phyloP scores from a whole-genome alignment of 2,113 vertebrate species.

The Nestor notabilis region DNA sequence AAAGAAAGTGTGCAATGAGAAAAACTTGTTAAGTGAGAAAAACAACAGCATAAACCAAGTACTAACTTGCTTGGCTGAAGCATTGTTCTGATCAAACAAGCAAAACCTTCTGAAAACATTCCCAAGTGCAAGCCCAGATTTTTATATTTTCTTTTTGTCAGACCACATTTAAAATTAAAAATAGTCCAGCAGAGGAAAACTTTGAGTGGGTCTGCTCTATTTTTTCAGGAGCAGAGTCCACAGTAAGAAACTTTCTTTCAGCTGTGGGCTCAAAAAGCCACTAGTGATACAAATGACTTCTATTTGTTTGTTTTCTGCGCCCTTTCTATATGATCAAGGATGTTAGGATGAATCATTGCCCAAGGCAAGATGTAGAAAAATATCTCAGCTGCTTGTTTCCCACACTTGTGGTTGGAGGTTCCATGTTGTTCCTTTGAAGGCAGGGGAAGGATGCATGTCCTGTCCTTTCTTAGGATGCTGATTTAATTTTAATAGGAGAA shows the following conservation, averaged over 20 bases:
- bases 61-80: not conserved
- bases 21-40: not conserved
- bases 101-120: not conserved
- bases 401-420: not conserved
- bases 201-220: not conserved
- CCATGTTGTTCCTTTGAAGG: not conserved
- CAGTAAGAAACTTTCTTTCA: not conserved
- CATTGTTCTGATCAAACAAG: not conserved
- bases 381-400: not conserved
- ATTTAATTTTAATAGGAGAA: not conserved
- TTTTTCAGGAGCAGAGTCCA: not conserved
- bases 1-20: not conserved
- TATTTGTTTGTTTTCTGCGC: not conserved
- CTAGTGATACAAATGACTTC: rapidly evolving
- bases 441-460: not conserved
- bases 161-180: not conserved
- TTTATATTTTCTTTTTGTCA: not conserved
- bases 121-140: not conserved
- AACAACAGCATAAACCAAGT: not conserved
- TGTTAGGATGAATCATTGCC: not conserved
- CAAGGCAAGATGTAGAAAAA: not conserved
- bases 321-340: not conserved
- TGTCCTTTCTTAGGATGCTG: not conserved
- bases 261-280: not conserved
- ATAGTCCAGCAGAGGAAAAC: not conserved